phyloP scores from a whole-genome alignment of 2,113 vertebrate genomes.

The Astur gentilis region DNA sequence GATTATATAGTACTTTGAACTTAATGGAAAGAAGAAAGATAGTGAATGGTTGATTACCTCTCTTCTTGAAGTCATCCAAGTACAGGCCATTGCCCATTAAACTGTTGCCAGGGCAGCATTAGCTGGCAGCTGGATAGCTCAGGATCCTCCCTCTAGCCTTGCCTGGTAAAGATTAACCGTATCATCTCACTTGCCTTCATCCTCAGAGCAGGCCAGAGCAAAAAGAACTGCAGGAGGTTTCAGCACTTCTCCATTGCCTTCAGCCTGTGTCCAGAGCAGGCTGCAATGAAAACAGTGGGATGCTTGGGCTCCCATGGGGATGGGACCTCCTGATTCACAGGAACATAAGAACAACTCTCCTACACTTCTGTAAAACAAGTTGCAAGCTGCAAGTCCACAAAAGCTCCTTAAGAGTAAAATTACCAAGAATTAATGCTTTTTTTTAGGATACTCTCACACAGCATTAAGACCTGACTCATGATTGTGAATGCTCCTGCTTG shows the following conservation, averaged over 20 bases:
- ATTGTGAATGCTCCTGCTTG: background rate
- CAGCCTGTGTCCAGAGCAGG: background rate
- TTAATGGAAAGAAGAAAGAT: slow-evolving; percentile 32
- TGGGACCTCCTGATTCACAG: background rate
- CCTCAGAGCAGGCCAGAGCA: background rate
- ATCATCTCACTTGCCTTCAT: background rate
- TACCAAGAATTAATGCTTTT: background rate
- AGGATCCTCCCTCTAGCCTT: background rate
- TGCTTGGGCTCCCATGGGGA: background rate
- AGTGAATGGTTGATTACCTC: slow-evolving; percentile 8
- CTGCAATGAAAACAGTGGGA: background rate
- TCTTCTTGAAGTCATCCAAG: slow-evolving; percentile 23
- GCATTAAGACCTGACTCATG: background rate
- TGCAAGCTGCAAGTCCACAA: background rate
- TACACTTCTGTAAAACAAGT: background rate
- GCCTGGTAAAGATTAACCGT: background rate
- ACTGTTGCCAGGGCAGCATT: background rate
- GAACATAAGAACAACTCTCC: background rate
- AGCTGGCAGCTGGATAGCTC: background rate
- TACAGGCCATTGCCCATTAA: background rate
- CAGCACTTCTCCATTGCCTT: background rate
- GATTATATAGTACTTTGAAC: slow-evolving; percentile 56
- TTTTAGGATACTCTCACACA: background rate
- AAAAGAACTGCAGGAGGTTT: background rate
- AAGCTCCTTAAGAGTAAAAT: background rate